phyloP scores from a whole-genome alignment of 2,888 invertebrate genomes.

The Cheilosia urbana region DNA sequence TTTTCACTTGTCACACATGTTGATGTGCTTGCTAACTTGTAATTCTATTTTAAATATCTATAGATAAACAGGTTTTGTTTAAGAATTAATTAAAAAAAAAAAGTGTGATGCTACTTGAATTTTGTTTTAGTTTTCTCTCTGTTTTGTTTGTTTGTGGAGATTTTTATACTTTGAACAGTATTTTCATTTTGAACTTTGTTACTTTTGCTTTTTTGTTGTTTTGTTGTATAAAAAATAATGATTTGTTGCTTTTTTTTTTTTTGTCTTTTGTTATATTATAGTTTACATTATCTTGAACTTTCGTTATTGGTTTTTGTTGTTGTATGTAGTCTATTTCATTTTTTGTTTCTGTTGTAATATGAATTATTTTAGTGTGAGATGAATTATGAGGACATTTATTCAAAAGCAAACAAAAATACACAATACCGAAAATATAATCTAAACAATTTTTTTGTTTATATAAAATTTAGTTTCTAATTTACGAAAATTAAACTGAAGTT shows the following conservation, averaged over 20 bases:
- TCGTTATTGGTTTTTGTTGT: constrained; percentile 63
- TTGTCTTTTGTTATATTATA: constrained; percentile 59
- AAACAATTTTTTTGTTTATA: constrained; percentile 17
- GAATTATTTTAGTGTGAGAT: constrained; percentile 45
- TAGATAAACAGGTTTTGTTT: constrained; percentile 8
- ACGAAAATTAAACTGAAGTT: constrained; percentile 26
- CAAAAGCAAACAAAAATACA: constrained; percentile 20
- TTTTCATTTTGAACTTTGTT: constrained; percentile 82
- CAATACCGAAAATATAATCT: constrained; percentile 19
- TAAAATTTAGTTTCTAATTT: constrained; percentile 26
- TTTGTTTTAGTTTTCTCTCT: constrained; percentile 42
- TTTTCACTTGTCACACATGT: constrained; percentile 16
- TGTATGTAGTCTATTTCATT: constrained; percentile 51
- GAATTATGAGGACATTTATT: constrained; percentile 34
- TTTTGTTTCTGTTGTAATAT: constrained; percentile 12
- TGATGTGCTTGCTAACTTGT: constrained; percentile 10
- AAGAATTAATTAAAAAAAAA: constrained; percentile 43
- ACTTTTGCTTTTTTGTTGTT: constrained; percentile 63
- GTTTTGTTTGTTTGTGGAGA: constrained; percentile 57
- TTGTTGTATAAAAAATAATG: constrained; percentile 74
- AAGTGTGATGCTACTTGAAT: constrained; percentile 41
- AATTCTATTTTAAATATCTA: constrained; percentile 50
- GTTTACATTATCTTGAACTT: constrained; percentile 73
- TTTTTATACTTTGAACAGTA: constrained; percentile 81
- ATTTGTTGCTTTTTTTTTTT: constrained; percentile 45